Evolutionary conservation across 2,113 vertebrate species (phyloP), one percentile per base, ranked within the genome.

Genomic region (Forbesichthys papilliferus): DNA sequence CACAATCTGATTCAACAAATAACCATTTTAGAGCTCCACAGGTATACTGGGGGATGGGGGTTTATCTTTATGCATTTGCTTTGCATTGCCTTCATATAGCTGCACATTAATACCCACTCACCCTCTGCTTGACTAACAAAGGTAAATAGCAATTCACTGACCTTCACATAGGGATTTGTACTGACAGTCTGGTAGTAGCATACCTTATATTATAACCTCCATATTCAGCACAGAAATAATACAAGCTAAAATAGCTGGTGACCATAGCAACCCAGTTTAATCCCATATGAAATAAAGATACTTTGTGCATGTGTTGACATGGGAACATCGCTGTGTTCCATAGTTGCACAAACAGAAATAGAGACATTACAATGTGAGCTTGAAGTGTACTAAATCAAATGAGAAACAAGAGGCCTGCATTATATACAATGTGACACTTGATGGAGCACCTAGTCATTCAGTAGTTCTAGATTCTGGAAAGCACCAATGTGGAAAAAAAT

Each of bases 401-500:
- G 82, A 85, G 79, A 82, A 78, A 87, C 76, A 72, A 73, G 68
- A 78, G 81, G 76, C 77, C 62, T 80, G 73, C 55, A 56, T 64
- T 91, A 91, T 90, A 61, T 89, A 91, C 87, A 91, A 54, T 57
- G 69, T 67, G 67, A 84, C 36, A 60, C 67, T 9, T 80, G 75
- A 62, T 42, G 36, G 61, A 70, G 66, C 48, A 68, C 9, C 64
- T 9, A 70, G 71, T 71, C 51, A 84, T 88, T 94, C 92, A 92
- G 87, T 87, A 92, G 87, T 91, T 80, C 61, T 65, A 61, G 68
- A 71, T 80, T 63, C 84, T 86, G 85, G 85, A 94, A 27, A 95
- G 95, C 95, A 95, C 94, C 95, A 91, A 75, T 86, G 83, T 61
- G 84, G 56, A 60, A 78, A 18, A 91, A 81, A 74, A 73, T 52